Evolutionary conservation across 2,113 vertebrate genomes (phyloP).

Genomic region (Probosciger aterrimus): DNA sequence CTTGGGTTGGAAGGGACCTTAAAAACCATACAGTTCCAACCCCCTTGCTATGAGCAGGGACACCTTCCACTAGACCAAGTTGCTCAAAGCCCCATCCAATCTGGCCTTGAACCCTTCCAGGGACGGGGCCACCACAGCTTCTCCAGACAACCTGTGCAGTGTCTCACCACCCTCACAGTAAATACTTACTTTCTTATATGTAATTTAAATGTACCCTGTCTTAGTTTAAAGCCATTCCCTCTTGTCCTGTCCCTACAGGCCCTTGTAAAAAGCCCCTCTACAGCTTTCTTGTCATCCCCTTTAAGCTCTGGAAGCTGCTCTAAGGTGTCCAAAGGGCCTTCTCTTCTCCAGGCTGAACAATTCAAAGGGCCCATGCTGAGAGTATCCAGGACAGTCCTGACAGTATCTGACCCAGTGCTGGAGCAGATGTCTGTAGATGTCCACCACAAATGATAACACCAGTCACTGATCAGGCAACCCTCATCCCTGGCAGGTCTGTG

Average conservation of each 20-base stretch:
- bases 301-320: not conserved
- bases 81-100: not conserved
- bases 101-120: not conserved
- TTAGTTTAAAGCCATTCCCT: not conserved
- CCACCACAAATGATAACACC: rapidly evolving
- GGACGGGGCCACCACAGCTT: not conserved
- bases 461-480: not conserved
- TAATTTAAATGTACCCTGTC: not conserved
- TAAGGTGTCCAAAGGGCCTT: not conserved
- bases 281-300: not conserved
- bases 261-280: not conserved
- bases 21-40: not conserved
- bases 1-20: not conserved
- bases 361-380: not conserved
- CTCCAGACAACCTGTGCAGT: not conserved
- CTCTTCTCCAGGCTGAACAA: not conserved
- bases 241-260: not conserved
- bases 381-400: not conserved
- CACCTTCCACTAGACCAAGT: not conserved
- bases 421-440: not conserved
- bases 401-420: not conserved
- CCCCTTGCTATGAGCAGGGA: not conserved
- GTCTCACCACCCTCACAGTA: not conserved
- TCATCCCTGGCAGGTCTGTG: not conserved
- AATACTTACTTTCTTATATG: not conserved